Base-by-base conservation (phyloP, 1,140 invertebrate genomes). In the Papilio polyxenes region DNA sequence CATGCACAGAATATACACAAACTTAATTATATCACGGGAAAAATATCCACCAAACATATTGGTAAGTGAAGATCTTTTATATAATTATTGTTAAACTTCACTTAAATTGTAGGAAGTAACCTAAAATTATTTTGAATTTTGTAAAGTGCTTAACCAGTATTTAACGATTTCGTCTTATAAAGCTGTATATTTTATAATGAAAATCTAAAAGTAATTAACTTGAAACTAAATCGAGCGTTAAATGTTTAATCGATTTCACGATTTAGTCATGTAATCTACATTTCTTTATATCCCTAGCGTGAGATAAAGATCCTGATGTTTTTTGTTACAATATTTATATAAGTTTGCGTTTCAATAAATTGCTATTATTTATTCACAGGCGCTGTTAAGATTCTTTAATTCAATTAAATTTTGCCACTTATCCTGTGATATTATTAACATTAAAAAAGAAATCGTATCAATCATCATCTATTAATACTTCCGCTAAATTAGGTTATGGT, bases 1-100 rank as follows among this genome's bases (percentile, higher is more conserved):
- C 84, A 81, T 9, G 80, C 84, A 17, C 91, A 90, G 56, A 92
- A 92, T 20, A 85, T 93, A 7, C 91, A 93, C 74, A 83, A 85
- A n/a, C 83, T 92, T 1, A 87, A 92, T 53, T 91, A 92, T 80
- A 56, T 40, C 5, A 85, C 88, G n/a, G 91, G 90, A 49, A 89
- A 89, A 78, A 89, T 93, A 51, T 81, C 82, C 8, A 90, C 89
- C 4, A 93, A 93, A 82, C 89, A 91, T 83, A 91, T 93, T 10
- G 87, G 92, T 91, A 83, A 85, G 90, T 82, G 51, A 76, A 53
- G 15, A 17, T 53, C 15, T 17, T 82, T 31, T 23, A 65, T 65
- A 31, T 1, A 13, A 20, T 20, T 69, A 7, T 11, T 23, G 7
- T 20, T 20, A 69, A 17, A 17, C 6, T 53, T 53, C 5, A 17